Evolutionary conservation across 2,888 invertebrate species (phyloP), one percentile per base, ranked within the genome.

Genomic region (Nemoura dubitans): DNA sequence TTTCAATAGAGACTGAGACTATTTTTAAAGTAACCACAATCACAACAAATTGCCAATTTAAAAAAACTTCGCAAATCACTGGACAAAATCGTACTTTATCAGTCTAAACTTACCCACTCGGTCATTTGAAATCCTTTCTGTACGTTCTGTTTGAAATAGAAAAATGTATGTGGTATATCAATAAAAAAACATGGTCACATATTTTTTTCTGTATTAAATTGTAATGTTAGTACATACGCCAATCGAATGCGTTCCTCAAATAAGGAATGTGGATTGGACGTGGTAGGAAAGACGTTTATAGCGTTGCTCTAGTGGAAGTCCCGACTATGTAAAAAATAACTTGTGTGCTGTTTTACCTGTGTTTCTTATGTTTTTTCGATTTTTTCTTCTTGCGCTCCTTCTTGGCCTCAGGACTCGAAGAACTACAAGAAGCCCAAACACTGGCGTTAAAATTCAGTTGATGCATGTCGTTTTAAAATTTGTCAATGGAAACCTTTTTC

Each of bases 381-480:
- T 95, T 96, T 91, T 95, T 94, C 91, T 95, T 93, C 91, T 95
- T 93, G 91, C 94, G 93, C 89, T 93, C 93, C 89, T 92, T 91
- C 90, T 93, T 91, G 91, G 92, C 90, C 91, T 92, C 91, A 10
- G 89, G 89, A 85, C 89, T 89, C 85, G 89, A 89, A 28, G 88
- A 89, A 85, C 90, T 90, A 86, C 83, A 89, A 89, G 76, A 84
- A 87, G 6, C 28, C 78, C 59, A 59, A 59, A 7, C 2, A 59
- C 14, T 21, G 2, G 0, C n/a, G 16, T n/a, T 36, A 76, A 84
- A 30, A 87, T 84, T 82, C 85, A 85, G 83, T 87, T 25, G 86
- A 85, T 36, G 36, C 10, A 36, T 10, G 36, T 36, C 36, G 5
- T 36, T 36, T 36, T 6, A 36, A 6, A 36, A 36, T 36, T 36